Evolutionary conservation across 2,888 invertebrate genomes (phyloP), one percentile per base, ranked within the genome.

Genomic region (Hipparchia semele): DNA sequence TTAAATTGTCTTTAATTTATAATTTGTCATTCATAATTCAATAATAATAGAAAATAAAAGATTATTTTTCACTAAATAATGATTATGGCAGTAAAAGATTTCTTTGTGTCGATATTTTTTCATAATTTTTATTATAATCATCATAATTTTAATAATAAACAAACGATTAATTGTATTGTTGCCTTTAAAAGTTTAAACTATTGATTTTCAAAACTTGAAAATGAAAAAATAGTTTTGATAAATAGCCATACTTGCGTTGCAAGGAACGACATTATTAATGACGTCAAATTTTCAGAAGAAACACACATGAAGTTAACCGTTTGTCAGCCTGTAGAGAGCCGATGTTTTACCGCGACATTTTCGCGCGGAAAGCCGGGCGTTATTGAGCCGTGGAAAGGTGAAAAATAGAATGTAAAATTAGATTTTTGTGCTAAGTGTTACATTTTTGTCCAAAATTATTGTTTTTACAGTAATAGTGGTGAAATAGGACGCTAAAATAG

Each of bases 331-430:
- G 83, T 82, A 81, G 85, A 84, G 87, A 77, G 84, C 83, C 84
- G 80, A 87, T 88, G 88, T 90, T 91, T 94, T 91, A 92, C 91
- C 94, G 94, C 94, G 93, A 93, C 92, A 93, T 94, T 94, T 93
- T 94, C 94, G 94, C 94, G 94, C 94, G 94, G 93, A 92, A 94
- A 91, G 94, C 92, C 92, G 92, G 93, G 91, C 93, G 92, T 92
- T 92, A 94, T 92, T 87, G 89, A 93, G 92, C 92, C 91, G 91
- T 92, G 90, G 91, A 93, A 92, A 91, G 83, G 87, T 89, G 82
- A 88, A 90, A 90, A 90, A 84, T 85, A 86, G 81, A 83, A 84
- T 82, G 81, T 86, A 78, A 79, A 83, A 82, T 84, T 78, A 80
- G 83, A 83, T 81, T 83, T 80, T 79, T 82, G 73, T 70, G 66